Percentiles rank a stretch among this genome's conserved stretches.
These are phyloP conservation scores for Trissolcus brochymenae DNA, from an alignment of 2,888 invertebrate genomes.

Conservation along the genomic window DNA sequence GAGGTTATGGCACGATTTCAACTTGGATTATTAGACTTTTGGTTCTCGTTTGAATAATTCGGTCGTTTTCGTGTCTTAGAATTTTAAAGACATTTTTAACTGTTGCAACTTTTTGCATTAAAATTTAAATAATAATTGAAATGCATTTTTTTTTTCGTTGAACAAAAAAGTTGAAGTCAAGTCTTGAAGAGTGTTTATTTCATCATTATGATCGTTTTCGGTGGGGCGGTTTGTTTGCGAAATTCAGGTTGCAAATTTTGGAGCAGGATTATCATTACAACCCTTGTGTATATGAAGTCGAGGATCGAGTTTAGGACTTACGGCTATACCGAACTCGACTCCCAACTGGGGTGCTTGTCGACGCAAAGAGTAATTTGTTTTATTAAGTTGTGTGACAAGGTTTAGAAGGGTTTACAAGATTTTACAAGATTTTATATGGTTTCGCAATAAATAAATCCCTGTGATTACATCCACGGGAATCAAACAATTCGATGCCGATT, in stretches of 20 bases:
- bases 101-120: background rate
- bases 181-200: background rate
- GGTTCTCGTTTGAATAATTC: conserved; percentile 13
- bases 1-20: conserved; percentile 38
- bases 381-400: conserved; percentile 53
- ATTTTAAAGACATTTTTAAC: no score
- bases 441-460: conserved; percentile 38
- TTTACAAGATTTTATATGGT: conserved; percentile 54
- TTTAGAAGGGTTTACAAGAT: conserved; percentile 52
- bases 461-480: conserved; percentile 45
- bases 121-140: background rate
- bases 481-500: conserved; percentile 37
- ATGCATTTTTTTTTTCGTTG: no score
- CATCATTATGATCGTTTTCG: background rate
- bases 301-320: conserved; percentile 39
- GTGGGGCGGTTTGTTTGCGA: background rate
- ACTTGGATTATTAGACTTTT: conserved; percentile 38
- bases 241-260: conserved; percentile 14
- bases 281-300: conserved; percentile 18
- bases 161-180: no score
- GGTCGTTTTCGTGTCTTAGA: background rate
- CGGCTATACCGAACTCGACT: conserved; percentile 24
- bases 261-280: conserved; percentile 25
- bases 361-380: conserved; percentile 50
- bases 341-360: conserved; percentile 33